Evolutionary conservation across 1,140 invertebrate genomes (phyloP).

Genomic region (Nasonia vitripennis): DNA sequence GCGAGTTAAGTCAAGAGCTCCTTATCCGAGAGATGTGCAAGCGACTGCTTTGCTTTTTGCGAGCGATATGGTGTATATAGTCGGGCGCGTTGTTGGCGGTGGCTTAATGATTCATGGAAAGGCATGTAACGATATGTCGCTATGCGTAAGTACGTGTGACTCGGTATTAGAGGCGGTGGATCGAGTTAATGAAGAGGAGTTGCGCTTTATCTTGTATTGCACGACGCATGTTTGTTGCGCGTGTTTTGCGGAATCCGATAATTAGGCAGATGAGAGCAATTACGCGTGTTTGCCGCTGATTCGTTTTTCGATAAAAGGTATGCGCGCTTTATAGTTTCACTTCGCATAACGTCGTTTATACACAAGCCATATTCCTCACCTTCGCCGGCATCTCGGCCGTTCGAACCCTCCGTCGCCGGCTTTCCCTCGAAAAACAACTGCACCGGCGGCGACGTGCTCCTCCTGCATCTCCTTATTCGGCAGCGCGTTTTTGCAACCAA

Average conservation of each 20-base stretch:
- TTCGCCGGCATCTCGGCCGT: background rate
- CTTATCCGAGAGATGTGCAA: background rate
- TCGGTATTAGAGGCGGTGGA: no score
- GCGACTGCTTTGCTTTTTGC: background rate
- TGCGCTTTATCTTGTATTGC: background rate
- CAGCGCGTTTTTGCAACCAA: slow-evolving; percentile 30
- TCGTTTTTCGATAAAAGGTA: no score
- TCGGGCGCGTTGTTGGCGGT: background rate
- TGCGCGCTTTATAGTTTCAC: no score
- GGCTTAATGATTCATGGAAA: background rate
- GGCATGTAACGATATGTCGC: background rate
- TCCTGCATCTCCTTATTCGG: slow-evolving; percentile 29
- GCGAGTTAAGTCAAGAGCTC: background rate
- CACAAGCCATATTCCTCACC: no score
- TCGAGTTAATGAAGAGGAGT: background rate
- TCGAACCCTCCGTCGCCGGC: background rate
- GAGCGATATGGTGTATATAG: background rate
- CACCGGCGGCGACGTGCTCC: background rate
- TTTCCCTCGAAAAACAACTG: slow-evolving; percentile 1
- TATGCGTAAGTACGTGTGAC: no score
- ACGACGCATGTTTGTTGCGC: no score
- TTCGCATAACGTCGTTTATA: no score
- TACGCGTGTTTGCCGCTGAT: background rate
- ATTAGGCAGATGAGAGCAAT: background rate
- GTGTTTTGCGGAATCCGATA: background rate